Percentiles rank a stretch among this genome's conserved stretches.
phyloP scores from a whole-genome alignment of 2,888 invertebrate species.

The Trissolcus brochymenae region DNA sequence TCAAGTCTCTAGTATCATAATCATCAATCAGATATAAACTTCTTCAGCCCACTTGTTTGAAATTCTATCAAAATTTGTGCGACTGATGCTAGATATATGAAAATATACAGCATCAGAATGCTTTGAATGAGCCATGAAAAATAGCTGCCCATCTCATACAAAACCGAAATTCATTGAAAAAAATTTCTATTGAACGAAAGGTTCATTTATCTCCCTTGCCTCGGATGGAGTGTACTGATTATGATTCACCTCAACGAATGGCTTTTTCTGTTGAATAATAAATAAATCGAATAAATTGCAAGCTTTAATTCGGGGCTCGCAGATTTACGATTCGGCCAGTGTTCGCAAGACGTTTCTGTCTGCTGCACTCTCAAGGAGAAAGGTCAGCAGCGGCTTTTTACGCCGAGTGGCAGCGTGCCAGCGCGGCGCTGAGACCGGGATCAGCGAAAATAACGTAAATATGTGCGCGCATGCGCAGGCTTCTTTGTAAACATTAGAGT shows the following conservation, averaged over 20 bases:
- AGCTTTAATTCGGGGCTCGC: slow-evolving; percentile 22
- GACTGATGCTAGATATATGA: not conserved
- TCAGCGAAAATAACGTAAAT: slow-evolving; percentile 23
- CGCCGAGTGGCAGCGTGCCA: slow-evolving; percentile 40
- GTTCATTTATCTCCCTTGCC: slow-evolving; percentile 15
- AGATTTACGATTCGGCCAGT: slow-evolving; percentile 53
- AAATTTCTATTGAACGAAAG: not conserved
- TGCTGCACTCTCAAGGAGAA: slow-evolving; percentile 48
- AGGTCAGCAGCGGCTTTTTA: slow-evolving; percentile 56
- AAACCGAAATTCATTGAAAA: slow-evolving; percentile 2
- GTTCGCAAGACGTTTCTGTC: slow-evolving; percentile 50
- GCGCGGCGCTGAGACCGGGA: slow-evolving; percentile 28
- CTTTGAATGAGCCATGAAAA: too few relatives aligned
- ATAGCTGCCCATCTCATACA: not conserved
- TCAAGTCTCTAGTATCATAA: too few relatives aligned
- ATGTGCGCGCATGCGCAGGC: slow-evolving; percentile 21
- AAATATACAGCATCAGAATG: too few relatives aligned
- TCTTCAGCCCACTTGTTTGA: too few relatives aligned
- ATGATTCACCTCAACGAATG: slow-evolving; percentile 24
- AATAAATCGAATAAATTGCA: slow-evolving; percentile 49
- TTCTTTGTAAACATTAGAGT: slow-evolving; percentile 30
- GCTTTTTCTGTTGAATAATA: slow-evolving; percentile 46
- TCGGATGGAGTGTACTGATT: not conserved
- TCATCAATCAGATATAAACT: too few relatives aligned
- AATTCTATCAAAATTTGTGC: not conserved